Base-by-base conservation (phyloP, 1,140 invertebrate genomes). In the Drosophila willistoni region DNA sequence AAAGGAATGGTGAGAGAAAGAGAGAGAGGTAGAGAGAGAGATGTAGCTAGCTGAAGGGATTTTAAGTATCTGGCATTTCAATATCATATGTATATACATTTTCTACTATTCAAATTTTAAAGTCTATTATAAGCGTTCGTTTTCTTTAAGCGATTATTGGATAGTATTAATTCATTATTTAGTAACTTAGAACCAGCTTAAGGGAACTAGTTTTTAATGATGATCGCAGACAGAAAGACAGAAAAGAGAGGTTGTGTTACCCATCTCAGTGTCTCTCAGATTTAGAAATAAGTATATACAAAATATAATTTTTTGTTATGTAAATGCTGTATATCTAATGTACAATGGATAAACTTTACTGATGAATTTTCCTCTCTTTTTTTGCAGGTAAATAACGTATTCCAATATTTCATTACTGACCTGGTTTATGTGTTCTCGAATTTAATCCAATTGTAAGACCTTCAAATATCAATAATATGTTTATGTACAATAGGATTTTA, bases 321-420 rank as follows among this genome's bases (percentile, higher is more conserved):
- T 19, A 19, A 19, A 19, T 19, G 19, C 19, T 19, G 19, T 33
- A 34, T 17, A 25, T 25, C 22, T 25, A 25, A 25, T 25, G 3
- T 3, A 25, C 3, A 25, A 25, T 25, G 22, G 22, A 25, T 25
- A 3, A 25, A 56, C 55, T 14, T 14, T 34, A 39, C 17, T 51
- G 1, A 51, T 51, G 44, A 19, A 1, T 6, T 36, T 47, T 72
- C 41, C 10, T 19, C 17, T 19, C 1, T 7, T 62, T 68, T 64
- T 54, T 77, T 77, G n/a, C 57, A 81, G 72, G 77, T 81, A 81
- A 81, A 36, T 65, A 34, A 74, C 34, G 19, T 19, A 12, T 51
- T 51, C 10, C 12, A 51, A 51, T 51, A 51, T 22, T 51, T 51
- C 17, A 51, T 51, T n/a, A 22, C 7, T 51, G 44, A 51, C 44